These are phyloP conservation scores for Oncorhynchus masou DNA, from an alignment of 2,113 vertebrate species.

Conservation along the genomic window DNA sequence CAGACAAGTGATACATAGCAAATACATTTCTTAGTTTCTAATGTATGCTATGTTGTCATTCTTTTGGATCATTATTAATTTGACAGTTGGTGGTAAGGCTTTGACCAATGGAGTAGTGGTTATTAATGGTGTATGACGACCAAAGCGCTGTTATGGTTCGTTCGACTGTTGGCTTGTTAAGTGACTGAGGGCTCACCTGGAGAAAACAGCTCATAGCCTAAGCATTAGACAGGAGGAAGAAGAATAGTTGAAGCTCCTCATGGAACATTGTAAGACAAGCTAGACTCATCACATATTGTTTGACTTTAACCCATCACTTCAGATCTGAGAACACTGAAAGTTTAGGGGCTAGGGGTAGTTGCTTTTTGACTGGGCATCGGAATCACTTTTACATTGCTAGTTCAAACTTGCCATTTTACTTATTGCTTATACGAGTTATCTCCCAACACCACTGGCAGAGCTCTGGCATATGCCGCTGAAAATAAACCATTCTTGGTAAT, in stretches of 20 bases:
- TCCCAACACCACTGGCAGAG: background rate
- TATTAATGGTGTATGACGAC: slow-evolving; percentile 19
- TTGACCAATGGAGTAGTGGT: slow-evolving; percentile 27
- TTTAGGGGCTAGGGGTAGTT: background rate
- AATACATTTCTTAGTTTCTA: background rate
- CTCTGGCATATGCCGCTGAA: background rate
- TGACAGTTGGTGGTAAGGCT: slow-evolving; percentile 7
- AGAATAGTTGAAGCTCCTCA: slow-evolving; percentile 39
- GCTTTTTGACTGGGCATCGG: slow-evolving; percentile 45
- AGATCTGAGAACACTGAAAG: background rate
- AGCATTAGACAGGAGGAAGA: background rate
- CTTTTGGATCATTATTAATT: background rate
- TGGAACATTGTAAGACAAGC: slow-evolving; percentile 16
- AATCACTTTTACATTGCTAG: slow-evolving; percentile 22
- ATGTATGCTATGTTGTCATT: background rate
- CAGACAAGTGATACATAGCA: background rate
- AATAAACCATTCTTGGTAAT: background rate
- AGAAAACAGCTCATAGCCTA: slow-evolving; percentile 29
- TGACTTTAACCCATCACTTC: background rate
- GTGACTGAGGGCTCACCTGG: slow-evolving; percentile 48
- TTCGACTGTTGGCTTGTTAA: slow-evolving; percentile 32
- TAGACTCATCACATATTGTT: background rate
- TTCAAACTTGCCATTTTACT: slow-evolving; percentile 30
- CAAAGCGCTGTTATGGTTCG: slow-evolving; percentile 52
- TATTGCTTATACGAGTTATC: slow-evolving; percentile 61